Evolutionary conservation across 2,113 vertebrate species (phyloP), one percentile per base, ranked within the genome.

Genomic region (Oryzias woworae): DNA sequence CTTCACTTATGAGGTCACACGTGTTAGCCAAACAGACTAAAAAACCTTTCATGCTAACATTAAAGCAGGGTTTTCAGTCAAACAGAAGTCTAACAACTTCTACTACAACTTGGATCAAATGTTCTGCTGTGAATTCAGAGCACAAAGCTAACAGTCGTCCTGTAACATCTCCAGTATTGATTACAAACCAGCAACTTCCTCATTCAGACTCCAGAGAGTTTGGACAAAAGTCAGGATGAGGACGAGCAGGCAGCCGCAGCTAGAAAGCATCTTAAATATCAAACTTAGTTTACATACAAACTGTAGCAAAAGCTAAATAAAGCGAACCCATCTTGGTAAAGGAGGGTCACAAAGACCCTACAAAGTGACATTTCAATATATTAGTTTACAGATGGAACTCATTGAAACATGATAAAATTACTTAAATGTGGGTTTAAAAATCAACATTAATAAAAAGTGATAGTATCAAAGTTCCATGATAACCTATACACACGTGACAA

Each of bases 321-420:
- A 36, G 44, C 45, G n/a, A 16, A 53, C 44, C 23, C 13, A 50
- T 20, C 7, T 91, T 91, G 90, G 90, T 90, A 85, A 78, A 87
- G 74, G 83, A 73, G 73, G 55, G 59, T 68, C 67, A 57, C 48
- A 68, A 24, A 71, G 54, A 3, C 49, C 16, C 8, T 46, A 20
- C 53, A 80, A 62, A 36, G 50, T 53, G 62, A 28, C 54, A 14
- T 58, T 64, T 80, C 50, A 45, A 45, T 5, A 63, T 14, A 22
- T 66, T 26, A 31, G 31, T 57, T 66, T 54, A 73, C 67, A 69
- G 51, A 44, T 43, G 36, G 71, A 71, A 60, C 24, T 41, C 16
- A 76, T 71, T 28, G 56, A 36, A 77, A 67, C 53, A 45, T 65
- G 56, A 54, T 36, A 73, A 45, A 54, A 81, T 73, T 55, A 63